phyloP scores from a whole-genome alignment of 2,797 vertebrate species.

The Tenualosa ilisha region DNA sequence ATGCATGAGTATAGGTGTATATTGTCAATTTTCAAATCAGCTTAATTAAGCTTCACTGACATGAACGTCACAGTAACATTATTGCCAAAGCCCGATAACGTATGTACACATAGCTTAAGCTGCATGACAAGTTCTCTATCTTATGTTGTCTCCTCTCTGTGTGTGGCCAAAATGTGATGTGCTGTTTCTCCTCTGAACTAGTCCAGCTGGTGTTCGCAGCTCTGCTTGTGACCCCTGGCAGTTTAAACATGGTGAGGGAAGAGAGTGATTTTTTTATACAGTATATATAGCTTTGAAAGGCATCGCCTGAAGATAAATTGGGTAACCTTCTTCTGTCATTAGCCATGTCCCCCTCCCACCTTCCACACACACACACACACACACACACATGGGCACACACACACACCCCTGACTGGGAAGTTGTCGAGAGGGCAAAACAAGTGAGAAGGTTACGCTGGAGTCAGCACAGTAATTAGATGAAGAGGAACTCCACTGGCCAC shows the following conservation, averaged over 20 bases:
- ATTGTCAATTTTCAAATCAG: too few species aligned
- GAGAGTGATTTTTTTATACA: constrained; percentile 32
- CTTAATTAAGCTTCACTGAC: too few species aligned
- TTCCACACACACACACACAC: constrained; percentile 61
- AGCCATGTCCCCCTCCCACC: constrained; percentile 73
- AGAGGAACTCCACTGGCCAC: constrained; percentile 53
- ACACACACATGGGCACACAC: constrained; percentile 63
- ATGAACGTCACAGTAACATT: too few species aligned
- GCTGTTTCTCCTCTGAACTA: not conserved
- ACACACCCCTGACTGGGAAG: constrained; percentile 63
- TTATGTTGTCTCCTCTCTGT: not conserved
- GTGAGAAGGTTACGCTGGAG: constrained; percentile 54
- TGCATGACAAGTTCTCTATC: not conserved
- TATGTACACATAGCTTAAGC: too few species aligned
- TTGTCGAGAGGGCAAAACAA: constrained; percentile 53
- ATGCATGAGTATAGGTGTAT: not conserved
- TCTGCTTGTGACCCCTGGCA: constrained; percentile 48
- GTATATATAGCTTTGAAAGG: constrained; percentile 64
- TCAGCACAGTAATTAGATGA: constrained; percentile 77
- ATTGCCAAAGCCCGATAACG: too few species aligned
- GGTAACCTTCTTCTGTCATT: constrained; percentile 81
- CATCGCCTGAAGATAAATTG: constrained; percentile 80
- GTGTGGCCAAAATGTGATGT: not conserved
- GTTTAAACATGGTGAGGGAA: constrained; percentile 58
- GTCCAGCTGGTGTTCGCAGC: constrained; percentile 49